phyloP scores from a whole-genome alignment of 2,888 invertebrate genomes.

The Rhaphigaster nebulosa region DNA sequence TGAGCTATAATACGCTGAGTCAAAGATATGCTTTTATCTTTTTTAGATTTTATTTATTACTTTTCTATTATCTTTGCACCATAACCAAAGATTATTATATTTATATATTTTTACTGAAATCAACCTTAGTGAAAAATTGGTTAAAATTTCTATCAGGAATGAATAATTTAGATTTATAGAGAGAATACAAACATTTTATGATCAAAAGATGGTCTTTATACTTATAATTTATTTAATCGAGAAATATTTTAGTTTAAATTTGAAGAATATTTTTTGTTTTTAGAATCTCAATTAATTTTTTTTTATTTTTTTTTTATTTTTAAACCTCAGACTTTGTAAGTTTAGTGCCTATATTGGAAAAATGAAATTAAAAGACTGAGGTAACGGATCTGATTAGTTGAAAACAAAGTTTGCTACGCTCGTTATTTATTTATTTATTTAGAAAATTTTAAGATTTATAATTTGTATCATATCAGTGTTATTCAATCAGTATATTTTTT shows the following conservation, averaged over 20 bases:
- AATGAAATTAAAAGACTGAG: constrained; percentile 18
- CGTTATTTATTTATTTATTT: not conserved
- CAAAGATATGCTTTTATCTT: not conserved
- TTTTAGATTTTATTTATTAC: not conserved
- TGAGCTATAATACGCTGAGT: not conserved
- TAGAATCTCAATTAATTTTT: not conserved
- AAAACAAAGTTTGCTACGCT: not conserved
- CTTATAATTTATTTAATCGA: not conserved
- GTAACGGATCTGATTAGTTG: not conserved
- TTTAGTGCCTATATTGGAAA: constrained; percentile 2
- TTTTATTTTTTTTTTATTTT: constrained; percentile 10
- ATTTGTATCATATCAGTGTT: not conserved
- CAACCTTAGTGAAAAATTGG: not conserved
- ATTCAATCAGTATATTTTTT: not conserved
- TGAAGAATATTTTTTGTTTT: not conserved
- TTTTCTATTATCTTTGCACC: not conserved
- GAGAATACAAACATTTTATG: not conserved
- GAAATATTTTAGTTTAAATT: not conserved
- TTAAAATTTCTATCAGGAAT: not conserved
- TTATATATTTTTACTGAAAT: not conserved
- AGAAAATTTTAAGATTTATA: not conserved
- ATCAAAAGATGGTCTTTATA: not conserved
- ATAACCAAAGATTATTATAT: not conserved
- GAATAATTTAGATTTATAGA: not conserved
- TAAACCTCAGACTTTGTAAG: not conserved